Evolutionary conservation across 2,113 vertebrate species (phyloP).

Genomic region (Coptodon bakossiorum): DNA sequence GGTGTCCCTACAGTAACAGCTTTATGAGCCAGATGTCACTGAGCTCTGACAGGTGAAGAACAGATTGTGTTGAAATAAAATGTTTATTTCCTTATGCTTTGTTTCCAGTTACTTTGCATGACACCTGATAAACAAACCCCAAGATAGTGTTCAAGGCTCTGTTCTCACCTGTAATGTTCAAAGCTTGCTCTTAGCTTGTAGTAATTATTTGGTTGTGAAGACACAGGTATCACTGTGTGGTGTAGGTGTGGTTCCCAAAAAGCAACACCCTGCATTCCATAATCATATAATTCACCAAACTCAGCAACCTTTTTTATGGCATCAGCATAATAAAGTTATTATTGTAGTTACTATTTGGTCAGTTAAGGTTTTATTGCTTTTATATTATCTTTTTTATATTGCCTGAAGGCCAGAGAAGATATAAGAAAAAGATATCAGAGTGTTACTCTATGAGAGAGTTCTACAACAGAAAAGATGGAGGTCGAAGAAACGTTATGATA

Average conservation of each 20-base stretch:
- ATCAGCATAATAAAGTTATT: background rate
- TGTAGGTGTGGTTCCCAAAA: background rate
- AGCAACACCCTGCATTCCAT: background rate
- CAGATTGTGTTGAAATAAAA: too few species aligned
- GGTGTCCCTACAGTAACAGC: too few species aligned
- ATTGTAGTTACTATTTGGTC: background rate
- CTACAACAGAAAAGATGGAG: background rate
- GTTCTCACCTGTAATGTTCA: background rate
- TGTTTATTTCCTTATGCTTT: background rate
- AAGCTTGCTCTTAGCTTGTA: background rate
- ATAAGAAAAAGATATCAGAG: background rate
- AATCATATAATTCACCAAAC: background rate
- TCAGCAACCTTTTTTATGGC: background rate
- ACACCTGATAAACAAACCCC: background rate
- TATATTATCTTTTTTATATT: background rate
- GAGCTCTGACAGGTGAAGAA: too few species aligned
- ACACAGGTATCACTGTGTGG: background rate
- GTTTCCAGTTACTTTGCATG: background rate
- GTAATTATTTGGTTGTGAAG: background rate
- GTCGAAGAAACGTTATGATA: background rate
- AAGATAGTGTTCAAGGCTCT: background rate
- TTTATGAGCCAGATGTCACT: too few species aligned
- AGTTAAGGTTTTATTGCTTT: background rate
- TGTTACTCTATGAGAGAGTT: background rate
- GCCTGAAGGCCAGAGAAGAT: background rate